Base-by-base conservation (phyloP, 92 coral and sea anemone species). In the Muricea muricata region DNA sequence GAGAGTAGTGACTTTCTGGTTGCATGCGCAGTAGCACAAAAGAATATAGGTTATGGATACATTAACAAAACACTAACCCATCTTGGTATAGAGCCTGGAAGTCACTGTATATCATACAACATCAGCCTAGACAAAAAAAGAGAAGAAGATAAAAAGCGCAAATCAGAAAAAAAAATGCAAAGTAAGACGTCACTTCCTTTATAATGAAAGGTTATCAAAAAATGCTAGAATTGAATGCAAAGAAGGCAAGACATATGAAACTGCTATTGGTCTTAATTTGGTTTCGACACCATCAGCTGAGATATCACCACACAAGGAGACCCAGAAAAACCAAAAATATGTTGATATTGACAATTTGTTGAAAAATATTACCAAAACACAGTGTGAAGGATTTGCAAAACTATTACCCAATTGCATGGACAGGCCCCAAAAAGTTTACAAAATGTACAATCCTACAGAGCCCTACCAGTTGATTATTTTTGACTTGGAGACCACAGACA, bases 251-350 rank as follows among this genome's bases (percentile, higher is more conserved):
- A 63, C 70, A 63, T 63, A 63, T 63, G 70, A 63, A 63, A 63
- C 70, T 63, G 70, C 31, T 63, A 63, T 63, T 63, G 70, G 70
- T 63, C 70, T 63, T n/a, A 63, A 63, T 63, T n/a, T 63, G 15
- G n/a, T n/a, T n/a, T n/a, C n/a, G n/a, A n/a, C n/a, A n/a, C n/a
- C n/a, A n/a, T 63, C 70, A 63, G 1, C 70, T 10, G 70, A 63
- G 24, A 8, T 3, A 3, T 10, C 70, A 63, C 70, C 70, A 63
- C n/a, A n/a, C n/a, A n/a, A n/a, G n/a, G n/a, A n/a, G n/a, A 20
- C 67, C n/a, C 67, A 7, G 7, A 20, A 6, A 58, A 58, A 58
- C 67, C 67, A 58, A 58, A 4, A 1, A 25, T 4, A 1, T n/a
- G 9, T 32, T 58, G 30, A 63, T 3, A 32, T 63, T 63, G 17